Evolutionary conservation across 2,113 vertebrate genomes (phyloP).

Genomic region (Bufo bufo): DNA sequence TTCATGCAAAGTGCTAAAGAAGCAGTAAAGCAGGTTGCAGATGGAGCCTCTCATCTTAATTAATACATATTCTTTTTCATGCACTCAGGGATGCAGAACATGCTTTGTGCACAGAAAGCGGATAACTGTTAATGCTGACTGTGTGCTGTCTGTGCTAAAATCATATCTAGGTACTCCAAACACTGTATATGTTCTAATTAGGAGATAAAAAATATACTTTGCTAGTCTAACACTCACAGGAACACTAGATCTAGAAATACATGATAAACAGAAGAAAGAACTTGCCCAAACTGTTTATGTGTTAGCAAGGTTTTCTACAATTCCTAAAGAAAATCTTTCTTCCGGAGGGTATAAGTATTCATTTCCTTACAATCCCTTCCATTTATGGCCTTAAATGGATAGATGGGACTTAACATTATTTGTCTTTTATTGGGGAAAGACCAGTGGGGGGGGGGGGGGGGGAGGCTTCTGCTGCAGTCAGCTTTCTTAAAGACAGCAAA

Average conservation of each 20-base stretch:
- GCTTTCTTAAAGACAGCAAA: neutral
- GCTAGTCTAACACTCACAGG: neutral
- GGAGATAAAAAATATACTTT: neutral
- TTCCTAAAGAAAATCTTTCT: neutral
- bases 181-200: conserved; percentile 14
- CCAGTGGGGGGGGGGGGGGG: neutral
- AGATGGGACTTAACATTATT: neutral
- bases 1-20: conserved; percentile 12
- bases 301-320: neutral
- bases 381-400: too few species aligned
- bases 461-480: neutral
- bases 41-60: conserved; percentile 18
- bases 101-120: neutral
- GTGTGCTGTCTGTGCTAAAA: neutral
- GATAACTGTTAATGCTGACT: conserved; percentile 15
- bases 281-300: neutral
- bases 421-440: neutral
- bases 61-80: conserved; percentile 23
- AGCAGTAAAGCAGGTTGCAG: conserved; percentile 25
- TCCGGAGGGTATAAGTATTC: neutral
- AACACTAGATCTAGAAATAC: neutral
- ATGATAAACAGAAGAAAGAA: neutral
- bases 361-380: neutral
- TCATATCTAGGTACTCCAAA: neutral
- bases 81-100: conserved; percentile 29